Evolutionary conservation across 2,888 invertebrate genomes (phyloP), one percentile per base, ranked within the genome.

Genomic region (Sipha maydis): DNA sequence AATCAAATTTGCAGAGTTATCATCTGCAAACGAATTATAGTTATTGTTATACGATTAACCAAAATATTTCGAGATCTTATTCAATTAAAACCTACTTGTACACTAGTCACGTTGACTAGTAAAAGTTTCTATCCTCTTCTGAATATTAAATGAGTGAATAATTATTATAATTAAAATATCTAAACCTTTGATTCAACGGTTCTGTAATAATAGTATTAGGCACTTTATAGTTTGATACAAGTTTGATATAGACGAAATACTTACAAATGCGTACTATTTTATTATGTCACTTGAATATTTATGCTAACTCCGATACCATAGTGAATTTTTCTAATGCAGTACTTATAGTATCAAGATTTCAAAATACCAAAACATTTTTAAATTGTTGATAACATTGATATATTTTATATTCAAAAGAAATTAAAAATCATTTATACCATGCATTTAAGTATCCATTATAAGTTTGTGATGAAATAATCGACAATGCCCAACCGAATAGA

Each of bases 1-100:
- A 69, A 83, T 56, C 38, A 56, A 83, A 83, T 83, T 38, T 73
- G 34, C 54, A 31, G 54, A 54, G 54, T 17, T 71, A 54, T 54
- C 25, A 71, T 31, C 25, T 21, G 48, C 69, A 69, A 69, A 82
- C 4, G 28, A 69, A 80, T 80, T 80, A 34, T 34, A 34, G 34
- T 34, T 34, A 34, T 34, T 34, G 2, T 34, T 34, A 34, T 34
- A 34, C 38, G 69, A 69, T 67, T 28, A 80, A 38, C n/a, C 79
- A 17, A 61, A 80, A 67, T 38, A 28, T 38, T 71, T 31, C 25
- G 9, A 31, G 8, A 71, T 28, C 28, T 14, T 8, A 69, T 69
- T 28, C 69, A 11, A 28, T 69, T 69, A 25, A 21, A 8, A 61
- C 61, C 19, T 61, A 61, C 8, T 3, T 61, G 25, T 4, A 61